These are phyloP conservation scores for Acanthococcus lagerstroemiae DNA, from an alignment of 2,888 invertebrate species.

Conservation along the genomic window DNA sequence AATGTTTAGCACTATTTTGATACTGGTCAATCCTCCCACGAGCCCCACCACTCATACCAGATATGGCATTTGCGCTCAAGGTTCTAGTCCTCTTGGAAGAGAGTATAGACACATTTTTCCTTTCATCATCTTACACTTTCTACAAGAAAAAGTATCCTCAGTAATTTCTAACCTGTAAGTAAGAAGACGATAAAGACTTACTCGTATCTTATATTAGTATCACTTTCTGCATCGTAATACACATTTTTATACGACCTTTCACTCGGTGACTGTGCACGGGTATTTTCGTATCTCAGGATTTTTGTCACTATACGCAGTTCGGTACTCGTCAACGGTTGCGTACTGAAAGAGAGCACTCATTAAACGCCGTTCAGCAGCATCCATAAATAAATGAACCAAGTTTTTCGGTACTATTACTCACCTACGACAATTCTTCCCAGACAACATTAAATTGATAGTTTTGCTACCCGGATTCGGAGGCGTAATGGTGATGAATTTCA, in stretches of 20 bases:
- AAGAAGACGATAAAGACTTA: too few relatives aligned
- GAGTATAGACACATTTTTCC: background rate
- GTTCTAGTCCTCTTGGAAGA: too few relatives aligned
- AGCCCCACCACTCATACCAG: too few relatives aligned
- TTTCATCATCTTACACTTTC: background rate
- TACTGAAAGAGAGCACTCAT: background rate
- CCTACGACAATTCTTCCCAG: conserved; percentile 18
- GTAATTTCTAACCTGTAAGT: too few relatives aligned
- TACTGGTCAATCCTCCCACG: too few relatives aligned
- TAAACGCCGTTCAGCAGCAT: too few relatives aligned
- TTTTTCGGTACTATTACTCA: background rate
- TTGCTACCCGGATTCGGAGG: background rate
- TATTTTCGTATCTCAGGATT: conserved; percentile 16
- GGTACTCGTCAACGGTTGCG: conserved; percentile 2
- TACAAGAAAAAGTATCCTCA: too few relatives aligned
- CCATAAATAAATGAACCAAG: background rate
- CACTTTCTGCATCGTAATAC: conserved; percentile 16
- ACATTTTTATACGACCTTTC: conserved; percentile 13
- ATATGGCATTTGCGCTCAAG: too few relatives aligned
- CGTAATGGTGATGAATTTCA: conserved; percentile 16
- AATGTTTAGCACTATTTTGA: too few relatives aligned
- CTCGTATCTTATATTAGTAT: conserved; percentile 23
- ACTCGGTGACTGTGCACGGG: background rate
- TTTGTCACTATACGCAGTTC: conserved; percentile 14
- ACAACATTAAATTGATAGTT: conserved; percentile 21